Base-by-base conservation (phyloP, 2,113 vertebrate genomes). In the Trinectes maculatus region DNA sequence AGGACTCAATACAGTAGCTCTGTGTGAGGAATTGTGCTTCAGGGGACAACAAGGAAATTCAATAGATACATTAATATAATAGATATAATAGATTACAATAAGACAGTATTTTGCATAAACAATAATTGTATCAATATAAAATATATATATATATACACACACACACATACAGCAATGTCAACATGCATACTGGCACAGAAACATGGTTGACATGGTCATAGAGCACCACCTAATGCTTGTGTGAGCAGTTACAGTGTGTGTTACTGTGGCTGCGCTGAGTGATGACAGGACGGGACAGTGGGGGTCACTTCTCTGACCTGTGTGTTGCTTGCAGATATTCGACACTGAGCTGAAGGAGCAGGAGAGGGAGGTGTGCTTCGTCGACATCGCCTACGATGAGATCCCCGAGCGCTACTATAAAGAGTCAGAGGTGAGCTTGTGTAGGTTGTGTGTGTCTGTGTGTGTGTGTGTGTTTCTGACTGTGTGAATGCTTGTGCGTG, bases 401-500 rank as follows among this genome's bases (percentile, higher is more conserved):
- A 95, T 99, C 80, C 96, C 98, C 0, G 98, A 99, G 79, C 95
- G 98, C 63, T 98, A 99, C 87, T 99, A 98, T 85, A 99, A 99
- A 84, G 98, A 98, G 15, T 96, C 96, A 0, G 98, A 99, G 96
- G 98, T 99, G 76, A 76, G 88, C 0, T 2, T 40, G 52, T 55
- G 3, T 34, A 2, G 3, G n/a, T 9, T 39, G n/a, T 7, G 42
- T 57, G 83, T 71, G 1, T 4, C 42, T 37, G 74, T 55, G 5
- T 43, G 52, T 55, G 82, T 66, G 1, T 2, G 43, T 34, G 67
- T 19, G 7, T 42, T 18, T 51, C 80, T 69, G 0, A 2, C 36
- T 28, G 70, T 51, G 12, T 11, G 24, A 8, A 44, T 37, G 36
- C 19, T 59, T 9, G 13, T 15, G 11, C 31, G 18, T 52, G 11